Percentiles rank a stretch among this genome's conserved stretches.
phyloP scores from a whole-genome alignment of 2,888 invertebrate genomes.

The Dorcus hopei region DNA sequence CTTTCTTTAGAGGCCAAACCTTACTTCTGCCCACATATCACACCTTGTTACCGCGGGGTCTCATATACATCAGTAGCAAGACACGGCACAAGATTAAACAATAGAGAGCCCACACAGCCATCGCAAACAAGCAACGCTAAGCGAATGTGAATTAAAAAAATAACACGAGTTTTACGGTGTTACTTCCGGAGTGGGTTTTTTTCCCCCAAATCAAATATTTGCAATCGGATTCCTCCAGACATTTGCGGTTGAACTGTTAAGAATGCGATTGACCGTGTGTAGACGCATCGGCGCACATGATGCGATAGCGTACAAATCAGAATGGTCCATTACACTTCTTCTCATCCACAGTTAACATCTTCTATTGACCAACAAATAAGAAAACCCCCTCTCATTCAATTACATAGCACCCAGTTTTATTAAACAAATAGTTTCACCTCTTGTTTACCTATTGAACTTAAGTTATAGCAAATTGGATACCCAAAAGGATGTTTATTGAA shows the following conservation, averaged over 20 bases:
- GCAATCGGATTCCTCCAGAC: conserved; percentile 22
- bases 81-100: background rate
- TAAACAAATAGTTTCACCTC: too few species aligned
- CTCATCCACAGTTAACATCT: too few species aligned
- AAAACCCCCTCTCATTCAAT: conserved; percentile 13
- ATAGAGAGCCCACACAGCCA: background rate
- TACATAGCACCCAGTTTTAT: background rate
- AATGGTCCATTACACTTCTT: conserved; percentile 38
- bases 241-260: conserved; percentile 33
- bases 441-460: too few species aligned
- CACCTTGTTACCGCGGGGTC: conserved; percentile 2
- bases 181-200: conserved; percentile 8
- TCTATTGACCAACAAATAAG: too few species aligned
- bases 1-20: background rate
- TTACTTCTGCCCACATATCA: conserved; percentile 5
- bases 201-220: conserved; percentile 31
- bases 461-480: too few species aligned
- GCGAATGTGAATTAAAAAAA: background rate
- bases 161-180: background rate
- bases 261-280: conserved; percentile 35
- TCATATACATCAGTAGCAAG: conserved; percentile 1
- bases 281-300: conserved; percentile 35
- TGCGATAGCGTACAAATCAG: conserved; percentile 44
- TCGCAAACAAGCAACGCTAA: background rate
- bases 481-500: too few species aligned